A percentile compares a stretch with the other conserved stretches of the same genome.
These are phyloP conservation scores for Epizoanthus stellaris DNA, from an alignment of 92 coral and sea anemone genomes.

Conservation along the genomic window DNA sequence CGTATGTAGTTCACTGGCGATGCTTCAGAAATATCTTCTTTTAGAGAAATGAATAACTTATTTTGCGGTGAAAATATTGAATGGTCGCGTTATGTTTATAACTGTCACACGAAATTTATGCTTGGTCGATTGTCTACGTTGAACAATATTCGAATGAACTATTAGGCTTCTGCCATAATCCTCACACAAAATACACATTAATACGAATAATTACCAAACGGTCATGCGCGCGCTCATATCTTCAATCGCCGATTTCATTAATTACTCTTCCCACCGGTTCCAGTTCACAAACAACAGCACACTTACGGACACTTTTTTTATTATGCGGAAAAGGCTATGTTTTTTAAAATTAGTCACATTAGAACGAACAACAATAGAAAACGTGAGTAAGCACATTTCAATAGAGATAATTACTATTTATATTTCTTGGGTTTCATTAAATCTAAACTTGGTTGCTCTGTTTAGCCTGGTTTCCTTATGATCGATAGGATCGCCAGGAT, in stretches of 20 bases:
- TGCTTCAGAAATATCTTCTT: not conserved
- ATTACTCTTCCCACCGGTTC: too few relatives aligned
- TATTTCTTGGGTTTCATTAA: too few relatives aligned
- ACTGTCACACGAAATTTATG: not conserved
- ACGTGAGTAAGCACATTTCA: too few relatives aligned
- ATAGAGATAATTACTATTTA: too few relatives aligned
- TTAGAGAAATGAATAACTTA: not conserved
- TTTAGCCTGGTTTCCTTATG: too few relatives aligned
- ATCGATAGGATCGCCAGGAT: too few relatives aligned
- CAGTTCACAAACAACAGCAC: too few relatives aligned
- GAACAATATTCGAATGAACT: not conserved
- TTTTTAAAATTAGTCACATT: too few relatives aligned
- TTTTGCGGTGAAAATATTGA: not conserved
- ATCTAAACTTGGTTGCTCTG: too few relatives aligned
- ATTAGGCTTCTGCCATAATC: not conserved
- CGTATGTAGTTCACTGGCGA: not conserved
- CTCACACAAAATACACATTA: not conserved
- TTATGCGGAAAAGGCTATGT: too few relatives aligned
- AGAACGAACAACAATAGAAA: too few relatives aligned
- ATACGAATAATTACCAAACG: slow-evolving; percentile 7
- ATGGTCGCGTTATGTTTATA: not conserved
- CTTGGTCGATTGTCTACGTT: not conserved
- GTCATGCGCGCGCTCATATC: not conserved
- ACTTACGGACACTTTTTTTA: too few relatives aligned
- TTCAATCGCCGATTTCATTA: not conserved